phyloP scores from a whole-genome alignment of 1,140 invertebrate species.

The Lasioglossum albipes region DNA sequence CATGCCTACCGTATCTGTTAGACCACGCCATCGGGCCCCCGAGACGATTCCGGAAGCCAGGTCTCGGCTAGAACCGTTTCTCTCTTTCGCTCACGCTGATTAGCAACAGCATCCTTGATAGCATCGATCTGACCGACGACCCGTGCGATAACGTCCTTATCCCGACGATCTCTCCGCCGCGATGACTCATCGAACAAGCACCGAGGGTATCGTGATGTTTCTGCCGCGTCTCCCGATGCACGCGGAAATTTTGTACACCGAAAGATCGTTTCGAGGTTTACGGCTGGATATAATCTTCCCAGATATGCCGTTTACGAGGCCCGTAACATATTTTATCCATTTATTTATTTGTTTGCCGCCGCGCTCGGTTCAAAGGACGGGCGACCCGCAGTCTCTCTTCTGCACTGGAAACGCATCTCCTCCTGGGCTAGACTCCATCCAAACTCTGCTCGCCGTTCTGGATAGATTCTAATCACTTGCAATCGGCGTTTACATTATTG shows the following conservation, averaged over 20 bases:
- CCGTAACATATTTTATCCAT: background rate
- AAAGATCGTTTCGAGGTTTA: background rate
- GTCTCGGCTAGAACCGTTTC: conserved; percentile 23
- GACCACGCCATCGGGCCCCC: conserved; percentile 45
- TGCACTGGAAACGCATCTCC: background rate
- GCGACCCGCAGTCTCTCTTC: background rate
- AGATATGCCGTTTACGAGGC: background rate
- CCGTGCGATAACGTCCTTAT: conserved; percentile 67
- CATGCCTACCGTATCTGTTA: background rate
- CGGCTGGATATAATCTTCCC: background rate
- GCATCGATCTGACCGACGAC: conserved; percentile 66
- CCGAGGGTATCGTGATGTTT: conserved; percentile 40
- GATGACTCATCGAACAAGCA: conserved; percentile 60
- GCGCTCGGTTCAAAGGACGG: background rate
- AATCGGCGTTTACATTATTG: too few relatives aligned
- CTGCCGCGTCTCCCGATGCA: conserved; percentile 24
- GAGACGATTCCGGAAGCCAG: conserved; percentile 62
- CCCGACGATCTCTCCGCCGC: conserved; percentile 51
- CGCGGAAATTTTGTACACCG: conserved; percentile 16
- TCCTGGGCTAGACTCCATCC: background rate
- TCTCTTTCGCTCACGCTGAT: conserved; percentile 51
- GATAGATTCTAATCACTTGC: too few relatives aligned
- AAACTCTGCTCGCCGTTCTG: too few relatives aligned
- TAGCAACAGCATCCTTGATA: conserved; percentile 57
- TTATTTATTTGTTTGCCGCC: background rate